These are phyloP conservation scores for Proisotoma minuta DNA, from an alignment of 2,888 invertebrate species.

Conservation along the genomic window DNA sequence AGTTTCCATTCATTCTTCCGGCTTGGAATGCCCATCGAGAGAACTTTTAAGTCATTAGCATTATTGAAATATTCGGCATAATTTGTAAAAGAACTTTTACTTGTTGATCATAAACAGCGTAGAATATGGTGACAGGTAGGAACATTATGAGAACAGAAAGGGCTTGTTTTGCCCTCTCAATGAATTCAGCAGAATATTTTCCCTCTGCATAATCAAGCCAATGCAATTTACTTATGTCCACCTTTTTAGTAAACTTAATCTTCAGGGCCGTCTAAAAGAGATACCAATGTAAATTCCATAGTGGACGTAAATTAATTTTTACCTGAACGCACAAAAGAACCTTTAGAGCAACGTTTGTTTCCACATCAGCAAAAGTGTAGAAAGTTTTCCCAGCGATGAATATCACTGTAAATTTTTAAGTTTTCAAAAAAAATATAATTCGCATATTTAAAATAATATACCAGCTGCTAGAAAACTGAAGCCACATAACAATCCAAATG, in stretches of 20 bases:
- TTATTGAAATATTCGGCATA: background rate
- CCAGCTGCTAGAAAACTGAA: conserved; percentile 9
- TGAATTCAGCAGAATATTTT: conserved; percentile 51
- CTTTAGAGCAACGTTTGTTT: too few species aligned
- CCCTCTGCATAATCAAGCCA: conserved; percentile 57
- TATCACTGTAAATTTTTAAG: conserved; percentile 58
- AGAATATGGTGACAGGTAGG: conserved; percentile 57
- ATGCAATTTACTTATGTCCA: conserved; percentile 48
- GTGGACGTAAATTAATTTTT: too few species aligned
- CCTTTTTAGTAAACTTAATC: conserved; percentile 17
- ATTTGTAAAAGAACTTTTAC: too few species aligned
- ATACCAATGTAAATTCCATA: too few species aligned
- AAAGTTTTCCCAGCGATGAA: conserved; percentile 71
- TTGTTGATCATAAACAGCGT: conserved; percentile 59
- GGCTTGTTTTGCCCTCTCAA: conserved; percentile 53
- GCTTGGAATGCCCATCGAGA: conserved; percentile 53
- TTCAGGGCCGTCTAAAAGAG: too few species aligned
- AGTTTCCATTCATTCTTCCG: conserved; percentile 49
- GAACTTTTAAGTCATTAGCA: conserved; percentile 49
- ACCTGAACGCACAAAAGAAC: too few species aligned
- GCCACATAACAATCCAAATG: conserved; percentile 7
- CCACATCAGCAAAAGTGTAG: too few species aligned
- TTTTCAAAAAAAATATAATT: background rate
- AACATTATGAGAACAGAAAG: conserved; percentile 52
- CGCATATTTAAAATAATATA: background rate